These are phyloP conservation scores for Acromyrmex charruanus DNA, from an alignment of 1,140 invertebrate genomes.

Conservation along the genomic window DNA sequence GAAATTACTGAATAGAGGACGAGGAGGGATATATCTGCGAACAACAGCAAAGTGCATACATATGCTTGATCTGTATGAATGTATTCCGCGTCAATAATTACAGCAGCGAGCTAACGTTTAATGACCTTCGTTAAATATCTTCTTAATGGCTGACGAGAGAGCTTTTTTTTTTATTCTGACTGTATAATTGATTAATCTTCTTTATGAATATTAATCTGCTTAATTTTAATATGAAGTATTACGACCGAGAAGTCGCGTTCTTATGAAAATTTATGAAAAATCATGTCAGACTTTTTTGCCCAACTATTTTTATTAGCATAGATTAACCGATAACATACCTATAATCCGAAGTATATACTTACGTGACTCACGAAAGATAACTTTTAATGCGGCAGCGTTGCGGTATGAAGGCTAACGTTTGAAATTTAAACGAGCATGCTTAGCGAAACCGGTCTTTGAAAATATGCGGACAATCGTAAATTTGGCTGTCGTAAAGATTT, in stretches of 20 bases:
- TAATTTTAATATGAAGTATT: slow-evolving; percentile 8
- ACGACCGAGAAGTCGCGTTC: not conserved
- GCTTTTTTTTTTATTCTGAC: not conserved
- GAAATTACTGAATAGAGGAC: not conserved
- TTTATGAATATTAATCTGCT: slow-evolving; percentile 18
- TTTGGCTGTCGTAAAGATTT: slow-evolving; percentile 25
- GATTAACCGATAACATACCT: slow-evolving; percentile 16
- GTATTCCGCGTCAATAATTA: slow-evolving; percentile 27
- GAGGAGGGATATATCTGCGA: slow-evolving; percentile 1
- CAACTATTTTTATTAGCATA: slow-evolving; percentile 32
- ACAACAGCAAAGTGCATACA: not conserved
- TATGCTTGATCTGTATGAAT: not conserved
- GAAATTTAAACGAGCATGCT: slow-evolving; percentile 46
- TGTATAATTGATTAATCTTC: slow-evolving; percentile 31
- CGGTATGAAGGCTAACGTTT: slow-evolving; percentile 2
- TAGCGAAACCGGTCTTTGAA: slow-evolving; percentile 22
- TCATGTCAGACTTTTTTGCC: slow-evolving; percentile 2
- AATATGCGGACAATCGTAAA: slow-evolving; percentile 41
- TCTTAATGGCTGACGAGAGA: not conserved
- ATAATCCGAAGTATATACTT: not conserved
- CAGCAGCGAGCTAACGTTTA: slow-evolving; percentile 8
- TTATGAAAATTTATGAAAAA: slow-evolving; percentile 41
- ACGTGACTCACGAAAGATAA: slow-evolving; percentile 53
- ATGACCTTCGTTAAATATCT: slow-evolving; percentile 19
- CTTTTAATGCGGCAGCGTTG: slow-evolving; percentile 18